phyloP scores from a whole-genome alignment of 92 coral and sea anemone genomes.

The Palythoa grandiflora region DNA sequence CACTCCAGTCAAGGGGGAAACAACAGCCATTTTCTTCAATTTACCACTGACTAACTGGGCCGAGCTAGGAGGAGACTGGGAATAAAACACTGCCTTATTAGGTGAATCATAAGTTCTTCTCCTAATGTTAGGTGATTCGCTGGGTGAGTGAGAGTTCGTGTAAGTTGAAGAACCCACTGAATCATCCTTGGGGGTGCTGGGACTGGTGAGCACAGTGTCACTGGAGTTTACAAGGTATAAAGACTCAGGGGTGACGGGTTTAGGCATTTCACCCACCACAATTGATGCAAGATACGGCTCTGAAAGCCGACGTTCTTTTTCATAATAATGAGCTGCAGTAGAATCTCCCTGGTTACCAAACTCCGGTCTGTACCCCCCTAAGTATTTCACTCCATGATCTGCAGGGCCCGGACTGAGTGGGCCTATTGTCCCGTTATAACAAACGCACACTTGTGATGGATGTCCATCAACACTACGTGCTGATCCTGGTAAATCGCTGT shows the following conservation, averaged over 20 bases:
- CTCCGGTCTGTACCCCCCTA: constrained; percentile 86
- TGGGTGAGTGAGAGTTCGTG: constrained; percentile 58
- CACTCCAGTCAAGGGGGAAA: constrained; percentile 81
- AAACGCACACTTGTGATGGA: constrained; percentile 12
- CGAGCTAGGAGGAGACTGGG: constrained; percentile 52
- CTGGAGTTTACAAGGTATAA: constrained; percentile 20
- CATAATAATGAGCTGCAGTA: background rate
- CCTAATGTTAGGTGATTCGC: constrained; percentile 59
- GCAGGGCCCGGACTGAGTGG: constrained; percentile 48
- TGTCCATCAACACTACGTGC: constrained; percentile 7
- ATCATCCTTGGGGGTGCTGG: constrained; percentile 34
- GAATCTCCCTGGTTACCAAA: background rate
- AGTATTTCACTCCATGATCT: constrained; percentile 77
- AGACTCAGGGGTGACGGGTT: constrained; percentile 37
- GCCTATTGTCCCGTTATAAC: constrained; percentile 10
- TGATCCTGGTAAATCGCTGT: constrained; percentile 5
- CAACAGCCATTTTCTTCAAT: constrained; percentile 87
- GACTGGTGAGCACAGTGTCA: constrained; percentile 14
- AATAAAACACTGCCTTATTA: constrained; percentile 27
- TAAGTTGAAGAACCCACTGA: constrained; percentile 21
- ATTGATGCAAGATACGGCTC: constrained; percentile 46
- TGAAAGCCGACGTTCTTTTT: constrained; percentile 2
- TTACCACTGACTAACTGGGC: constrained; percentile 50
- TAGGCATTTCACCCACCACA: constrained; percentile 33
- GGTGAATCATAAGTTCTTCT: constrained; percentile 64